Evolutionary conservation across 2,797 vertebrate species (phyloP).

Genomic region (Yasuhikotakia modesta): DNA sequence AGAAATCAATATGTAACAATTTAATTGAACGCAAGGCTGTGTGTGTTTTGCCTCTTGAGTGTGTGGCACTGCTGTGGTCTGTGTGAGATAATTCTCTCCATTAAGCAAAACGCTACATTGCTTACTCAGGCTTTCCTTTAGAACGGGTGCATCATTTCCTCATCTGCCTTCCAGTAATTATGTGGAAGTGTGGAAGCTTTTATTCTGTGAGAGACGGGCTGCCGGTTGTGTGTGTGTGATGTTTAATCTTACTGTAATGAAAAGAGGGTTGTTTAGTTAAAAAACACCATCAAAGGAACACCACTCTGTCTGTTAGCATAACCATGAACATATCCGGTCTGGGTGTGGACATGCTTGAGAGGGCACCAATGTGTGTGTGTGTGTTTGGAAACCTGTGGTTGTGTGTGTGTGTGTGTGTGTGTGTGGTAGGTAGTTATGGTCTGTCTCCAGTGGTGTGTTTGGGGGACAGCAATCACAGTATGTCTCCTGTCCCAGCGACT

Average conservation of each 20-base stretch:
- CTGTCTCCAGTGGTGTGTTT: conserved; percentile 38
- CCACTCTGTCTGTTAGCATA: conserved; percentile 44
- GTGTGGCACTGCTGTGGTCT: conserved; percentile 13
- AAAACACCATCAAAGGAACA: conserved; percentile 33
- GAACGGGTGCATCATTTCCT: conserved; percentile 32
- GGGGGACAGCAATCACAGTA: conserved; percentile 19
- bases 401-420: conserved; percentile 37
- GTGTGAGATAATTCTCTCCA: conserved; percentile 28
- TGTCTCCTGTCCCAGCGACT: conserved; percentile 38
- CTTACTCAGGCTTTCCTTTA: conserved; percentile 35
- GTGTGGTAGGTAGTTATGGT: conserved; percentile 38
- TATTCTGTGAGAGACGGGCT: conserved; percentile 13
- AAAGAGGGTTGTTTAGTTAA: conserved; percentile 19
- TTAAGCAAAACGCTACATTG: conserved; percentile 13
- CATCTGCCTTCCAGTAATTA: conserved; percentile 35
- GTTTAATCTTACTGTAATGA: conserved; percentile 35
- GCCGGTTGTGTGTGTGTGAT: conserved; percentile 6
- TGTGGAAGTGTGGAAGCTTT: conserved; percentile 21
- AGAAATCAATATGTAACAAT: neutral
- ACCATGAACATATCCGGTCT: conserved; percentile 44
- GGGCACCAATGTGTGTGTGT: conserved; percentile 15
- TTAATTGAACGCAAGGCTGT: neutral
- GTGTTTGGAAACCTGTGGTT: conserved; percentile 22
- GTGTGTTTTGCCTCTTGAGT: neutral
- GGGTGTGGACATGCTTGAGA: conserved; percentile 44